Evolutionary conservation across 1,140 invertebrate genomes (phyloP).

Genomic region (Scaptomyza graminum): DNA sequence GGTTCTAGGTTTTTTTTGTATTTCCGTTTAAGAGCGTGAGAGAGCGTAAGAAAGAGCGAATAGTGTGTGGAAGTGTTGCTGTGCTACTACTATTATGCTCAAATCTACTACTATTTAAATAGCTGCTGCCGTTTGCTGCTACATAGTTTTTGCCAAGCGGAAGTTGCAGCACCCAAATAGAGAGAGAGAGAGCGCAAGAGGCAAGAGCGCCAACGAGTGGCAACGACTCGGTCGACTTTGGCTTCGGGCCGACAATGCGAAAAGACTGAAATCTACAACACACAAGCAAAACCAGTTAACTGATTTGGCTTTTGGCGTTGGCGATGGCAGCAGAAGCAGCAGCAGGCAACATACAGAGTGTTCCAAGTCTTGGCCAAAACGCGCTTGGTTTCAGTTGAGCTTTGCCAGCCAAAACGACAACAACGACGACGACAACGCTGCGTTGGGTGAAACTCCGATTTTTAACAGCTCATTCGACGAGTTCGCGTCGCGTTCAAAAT

Average conservation of each 20-base stretch:
- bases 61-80: slow-evolving; percentile 16
- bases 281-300: slow-evolving; percentile 42
- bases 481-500: slow-evolving; percentile 51
- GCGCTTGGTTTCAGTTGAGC: slow-evolving; percentile 64
- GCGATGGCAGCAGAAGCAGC: slow-evolving; percentile 10
- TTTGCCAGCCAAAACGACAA: slow-evolving; percentile 70
- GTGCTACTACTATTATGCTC: slow-evolving; percentile 21
- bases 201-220: slow-evolving; percentile 16
- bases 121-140: slow-evolving; percentile 22
- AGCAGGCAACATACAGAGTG: background rate
- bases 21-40: slow-evolving; percentile 55
- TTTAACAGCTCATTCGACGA: slow-evolving; percentile 41
- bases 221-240: slow-evolving; percentile 49
- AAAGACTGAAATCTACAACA: no score
- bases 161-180: slow-evolving; percentile 23
- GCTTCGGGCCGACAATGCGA: slow-evolving; percentile 43
- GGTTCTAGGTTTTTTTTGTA: slow-evolving; percentile 38
- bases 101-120: slow-evolving; percentile 34
- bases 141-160: slow-evolving; percentile 29
- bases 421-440: slow-evolving; percentile 60
- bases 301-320: slow-evolving; percentile 35
- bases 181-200: slow-evolving; percentile 11
- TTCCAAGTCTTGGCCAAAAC: slow-evolving; percentile 28
- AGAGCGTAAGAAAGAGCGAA: slow-evolving; percentile 2
- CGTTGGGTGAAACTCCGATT: slow-evolving; percentile 59